These are phyloP conservation scores for Thelaira solivaga DNA, from an alignment of 2,888 invertebrate species.

Conservation along the genomic window DNA sequence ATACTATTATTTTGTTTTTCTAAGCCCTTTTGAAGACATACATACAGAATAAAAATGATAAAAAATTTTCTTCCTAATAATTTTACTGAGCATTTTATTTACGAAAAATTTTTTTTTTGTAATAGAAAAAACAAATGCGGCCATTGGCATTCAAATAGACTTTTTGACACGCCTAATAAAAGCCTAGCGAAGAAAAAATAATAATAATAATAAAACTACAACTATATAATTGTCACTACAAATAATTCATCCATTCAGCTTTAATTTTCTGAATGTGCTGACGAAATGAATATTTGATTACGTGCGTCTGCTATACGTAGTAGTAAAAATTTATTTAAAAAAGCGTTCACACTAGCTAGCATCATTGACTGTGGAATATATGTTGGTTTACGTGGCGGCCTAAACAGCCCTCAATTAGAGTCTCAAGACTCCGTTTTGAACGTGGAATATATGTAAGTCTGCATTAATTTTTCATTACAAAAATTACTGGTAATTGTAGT, in stretches of 20 bases:
- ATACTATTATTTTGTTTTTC: too few species aligned
- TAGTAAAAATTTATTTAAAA: constrained; percentile 1
- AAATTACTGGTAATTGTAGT: too few species aligned
- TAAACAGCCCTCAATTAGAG: too few species aligned
- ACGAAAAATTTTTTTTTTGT: not conserved
- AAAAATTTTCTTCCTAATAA: not conserved
- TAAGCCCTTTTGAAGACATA: not conserved
- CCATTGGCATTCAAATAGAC: constrained; percentile 64
- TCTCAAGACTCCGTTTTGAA: too few species aligned
- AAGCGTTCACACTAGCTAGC: constrained; percentile 4
- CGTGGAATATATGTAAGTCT: too few species aligned
- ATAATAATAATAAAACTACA: constrained; percentile 6
- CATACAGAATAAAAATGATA: not conserved
- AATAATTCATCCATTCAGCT: constrained; percentile 36
- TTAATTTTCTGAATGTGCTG: constrained; percentile 18
- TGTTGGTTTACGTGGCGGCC: too few species aligned
- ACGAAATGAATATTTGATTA: constrained; percentile 40
- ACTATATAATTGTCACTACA: constrained; percentile 11
- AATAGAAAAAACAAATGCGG: constrained; percentile 63
- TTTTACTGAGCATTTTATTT: not conserved
- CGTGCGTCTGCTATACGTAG: constrained; percentile 21
- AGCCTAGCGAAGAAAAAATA: not conserved
- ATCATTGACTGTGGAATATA: too few species aligned
- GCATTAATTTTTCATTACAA: too few species aligned
- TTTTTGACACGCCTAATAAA: constrained; percentile 46